A percentile compares a stretch with the other conserved stretches of the same genome.
phyloP scores from a whole-genome alignment of 2,888 invertebrate species.

The Aradus depressus region DNA sequence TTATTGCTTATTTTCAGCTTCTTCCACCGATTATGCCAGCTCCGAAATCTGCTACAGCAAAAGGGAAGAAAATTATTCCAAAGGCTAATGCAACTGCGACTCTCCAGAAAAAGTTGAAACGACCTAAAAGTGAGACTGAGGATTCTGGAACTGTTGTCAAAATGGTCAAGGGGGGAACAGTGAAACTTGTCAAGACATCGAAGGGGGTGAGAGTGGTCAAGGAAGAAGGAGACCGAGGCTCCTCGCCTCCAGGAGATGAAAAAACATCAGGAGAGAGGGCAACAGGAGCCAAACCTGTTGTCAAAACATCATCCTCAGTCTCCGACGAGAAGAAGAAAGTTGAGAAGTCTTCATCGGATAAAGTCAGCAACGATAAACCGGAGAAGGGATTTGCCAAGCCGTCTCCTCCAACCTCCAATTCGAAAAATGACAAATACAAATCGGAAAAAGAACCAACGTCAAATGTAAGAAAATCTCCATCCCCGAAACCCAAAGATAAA shows the following conservation, averaged over 20 bases:
- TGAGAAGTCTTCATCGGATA: conserved; percentile 2
- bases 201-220: conserved; percentile 11
- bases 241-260: neutral
- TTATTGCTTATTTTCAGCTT: conserved; percentile 9
- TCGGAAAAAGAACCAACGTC: conserved; percentile 6
- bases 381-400: conserved; percentile 4
- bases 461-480: conserved; percentile 10
- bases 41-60: conserved; percentile 16
- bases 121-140: neutral
- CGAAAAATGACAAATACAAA: conserved; percentile 8
- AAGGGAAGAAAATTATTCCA: conserved; percentile 6
- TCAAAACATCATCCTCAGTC: neutral
- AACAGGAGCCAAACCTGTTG: conserved; percentile 1
- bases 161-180: conserved; percentile 12
- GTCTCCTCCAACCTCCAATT: conserved; percentile 3
- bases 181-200: conserved; percentile 9
- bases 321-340: neutral
- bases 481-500: conserved; percentile 6
- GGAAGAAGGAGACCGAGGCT: conserved; percentile 8
- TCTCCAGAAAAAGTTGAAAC: neutral
- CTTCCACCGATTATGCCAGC: conserved; percentile 24
- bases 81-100: neutral
- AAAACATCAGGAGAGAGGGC: conserved; percentile 4
- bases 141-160: conserved; percentile 13
- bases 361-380: conserved; percentile 1